Evolutionary conservation across 2,113 vertebrate genomes (phyloP).

Genomic region (Gymnorhina tibicen): DNA sequence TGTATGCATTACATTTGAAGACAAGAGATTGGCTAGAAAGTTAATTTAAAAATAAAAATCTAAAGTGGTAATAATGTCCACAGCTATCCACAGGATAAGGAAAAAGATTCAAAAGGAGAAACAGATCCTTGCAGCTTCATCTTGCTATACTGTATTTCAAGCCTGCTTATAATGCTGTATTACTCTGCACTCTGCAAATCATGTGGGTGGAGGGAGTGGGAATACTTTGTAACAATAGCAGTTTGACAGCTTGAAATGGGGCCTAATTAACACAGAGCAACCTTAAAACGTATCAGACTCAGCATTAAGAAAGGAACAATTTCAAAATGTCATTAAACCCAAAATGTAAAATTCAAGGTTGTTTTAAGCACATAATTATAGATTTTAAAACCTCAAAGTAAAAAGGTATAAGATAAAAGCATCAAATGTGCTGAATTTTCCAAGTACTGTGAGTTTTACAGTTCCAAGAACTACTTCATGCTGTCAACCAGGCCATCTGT

Average conservation of each 20-base stretch:
- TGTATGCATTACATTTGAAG: background rate
- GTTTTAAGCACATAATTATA: background rate
- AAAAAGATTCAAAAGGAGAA: background rate
- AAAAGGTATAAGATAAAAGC: background rate
- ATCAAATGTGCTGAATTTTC: background rate
- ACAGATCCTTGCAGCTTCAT: background rate
- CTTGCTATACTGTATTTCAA: constrained; percentile 33
- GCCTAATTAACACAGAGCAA: constrained; percentile 51
- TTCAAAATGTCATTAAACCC: background rate
- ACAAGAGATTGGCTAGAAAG: background rate
- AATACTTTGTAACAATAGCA: constrained; percentile 60
- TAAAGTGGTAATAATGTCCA: background rate
- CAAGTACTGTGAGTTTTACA: constrained; percentile 2
- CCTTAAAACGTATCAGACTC: constrained; percentile 3
- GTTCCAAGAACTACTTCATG: constrained; percentile 12
- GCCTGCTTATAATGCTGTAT: constrained; percentile 26
- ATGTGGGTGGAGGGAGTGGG: constrained; percentile 54
- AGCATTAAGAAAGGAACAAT: constrained; percentile 1
- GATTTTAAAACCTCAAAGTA: background rate
- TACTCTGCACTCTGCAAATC: constrained; percentile 38
- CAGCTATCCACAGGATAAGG: background rate
- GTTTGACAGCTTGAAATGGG: constrained; percentile 26
- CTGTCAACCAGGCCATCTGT: constrained; percentile 60
- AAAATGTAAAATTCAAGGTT: background rate
- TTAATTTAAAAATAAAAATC: background rate